Percentiles rank a stretch among this genome's conserved stretches.
Conservation (phyloP, 2,113 vertebrate species). For the Procavia capensis region DNA sequence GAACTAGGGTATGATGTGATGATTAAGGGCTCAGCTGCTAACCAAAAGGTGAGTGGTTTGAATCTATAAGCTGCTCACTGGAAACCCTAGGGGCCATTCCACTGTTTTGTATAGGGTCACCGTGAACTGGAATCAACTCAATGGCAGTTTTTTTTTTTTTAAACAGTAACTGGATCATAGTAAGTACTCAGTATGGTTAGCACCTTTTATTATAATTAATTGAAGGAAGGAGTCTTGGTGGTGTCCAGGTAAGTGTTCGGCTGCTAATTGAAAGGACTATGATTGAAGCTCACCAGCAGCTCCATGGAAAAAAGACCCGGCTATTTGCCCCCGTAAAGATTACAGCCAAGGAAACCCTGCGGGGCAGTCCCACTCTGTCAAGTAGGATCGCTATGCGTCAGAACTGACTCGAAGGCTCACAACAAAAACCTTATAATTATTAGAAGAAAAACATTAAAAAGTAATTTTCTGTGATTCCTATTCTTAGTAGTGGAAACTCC, state of each 20-base stretch:
- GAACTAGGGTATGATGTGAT: background rate
- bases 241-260: background rate
- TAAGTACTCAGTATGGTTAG: background rate
- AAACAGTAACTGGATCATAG: background rate
- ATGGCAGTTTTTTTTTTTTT: no score
- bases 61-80: no score
- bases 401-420: no score
- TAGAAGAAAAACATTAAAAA: background rate
- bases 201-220: background rate
- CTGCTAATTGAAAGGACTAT: background rate
- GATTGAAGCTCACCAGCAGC: no score
- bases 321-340: background rate
- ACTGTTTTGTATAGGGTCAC: no score
- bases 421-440: background rate
- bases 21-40: no score
- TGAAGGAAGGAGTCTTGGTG: background rate
- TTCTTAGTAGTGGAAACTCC: background rate
- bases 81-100: no score
- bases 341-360: no score
- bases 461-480: slow-evolving; percentile 1
- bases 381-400: no score
- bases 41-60: no score
- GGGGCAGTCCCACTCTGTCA: no score
- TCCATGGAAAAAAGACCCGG: background rate
- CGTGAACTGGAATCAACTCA: no score